Conservation (phyloP, 1,140 invertebrate genomes). For the Drosophila seguyi region DNA sequence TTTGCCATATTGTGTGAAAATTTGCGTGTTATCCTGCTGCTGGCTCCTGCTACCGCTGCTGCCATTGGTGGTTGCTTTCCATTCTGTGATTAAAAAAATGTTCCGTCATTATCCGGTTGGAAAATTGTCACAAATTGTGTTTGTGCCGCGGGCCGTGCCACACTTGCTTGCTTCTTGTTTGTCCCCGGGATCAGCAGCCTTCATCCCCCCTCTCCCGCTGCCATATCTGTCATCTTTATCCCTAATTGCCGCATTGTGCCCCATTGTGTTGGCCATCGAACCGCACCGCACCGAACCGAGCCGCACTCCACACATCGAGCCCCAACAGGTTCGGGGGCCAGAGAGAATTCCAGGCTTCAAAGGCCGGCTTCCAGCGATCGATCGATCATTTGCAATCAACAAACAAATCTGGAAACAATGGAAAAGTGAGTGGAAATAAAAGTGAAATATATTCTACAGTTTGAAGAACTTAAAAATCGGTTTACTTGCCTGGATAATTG, state of each 20-base stretch:
- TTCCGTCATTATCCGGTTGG: slow-evolving; percentile 84
- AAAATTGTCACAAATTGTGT: slow-evolving; percentile 85
- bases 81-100: slow-evolving; percentile 83
- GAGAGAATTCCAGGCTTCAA: background rate
- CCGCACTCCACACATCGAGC: background rate
- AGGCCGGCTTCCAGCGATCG: background rate
- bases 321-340: slow-evolving; percentile 10
- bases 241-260: slow-evolving; percentile 44
- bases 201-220: background rate
- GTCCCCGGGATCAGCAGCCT: background rate
- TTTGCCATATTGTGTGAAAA: slow-evolving; percentile 53
- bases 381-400: slow-evolving; percentile 22
- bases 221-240: slow-evolving; percentile 21
- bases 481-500: background rate
- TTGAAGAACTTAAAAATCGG: background rate
- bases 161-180: slow-evolving; percentile 64
- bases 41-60: slow-evolving; percentile 1
- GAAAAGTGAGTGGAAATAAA: slow-evolving; percentile 11
- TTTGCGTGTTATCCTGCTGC: slow-evolving; percentile 36
- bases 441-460: background rate
- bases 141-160: slow-evolving; percentile 76
- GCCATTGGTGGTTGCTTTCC: slow-evolving; percentile 21
- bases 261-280: slow-evolving; percentile 25
- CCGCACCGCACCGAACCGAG: background rate
- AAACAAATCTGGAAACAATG: slow-evolving; percentile 9